A percentile compares a stretch with the other conserved stretches of the same genome.
These are phyloP conservation scores for Helicoverpa zea DNA, from an alignment of 1,140 invertebrate species.

Conservation along the genomic window DNA sequence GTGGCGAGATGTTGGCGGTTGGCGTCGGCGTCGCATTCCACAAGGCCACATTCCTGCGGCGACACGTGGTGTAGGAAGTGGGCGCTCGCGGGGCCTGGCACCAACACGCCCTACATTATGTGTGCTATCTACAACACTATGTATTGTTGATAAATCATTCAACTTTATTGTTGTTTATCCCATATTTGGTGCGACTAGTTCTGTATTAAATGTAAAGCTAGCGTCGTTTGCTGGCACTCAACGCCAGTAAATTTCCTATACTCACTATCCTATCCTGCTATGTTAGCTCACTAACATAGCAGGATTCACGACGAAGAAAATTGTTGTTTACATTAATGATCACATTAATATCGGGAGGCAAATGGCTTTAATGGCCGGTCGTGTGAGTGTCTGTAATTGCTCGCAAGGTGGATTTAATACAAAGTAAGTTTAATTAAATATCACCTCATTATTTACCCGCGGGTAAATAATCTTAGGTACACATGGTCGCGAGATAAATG, in stretches of 20 bases:
- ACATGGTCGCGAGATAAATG: conserved; percentile 26
- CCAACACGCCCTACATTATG: conserved; percentile 38
- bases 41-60: conserved; percentile 50
- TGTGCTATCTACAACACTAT: conserved; percentile 7
- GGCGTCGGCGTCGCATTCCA: conserved; percentile 52
- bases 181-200: conserved; percentile 34
- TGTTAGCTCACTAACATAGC: conserved; percentile 17
- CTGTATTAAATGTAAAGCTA: conserved; percentile 3
- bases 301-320: conserved; percentile 36
- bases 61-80: conserved; percentile 61
- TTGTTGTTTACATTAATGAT: conserved; percentile 44
- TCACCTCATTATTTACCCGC: conserved; percentile 32
- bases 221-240: conserved; percentile 3
- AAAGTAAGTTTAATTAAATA: conserved; percentile 41
- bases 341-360: conserved; percentile 39
- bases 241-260: conserved; percentile 29
- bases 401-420: conserved; percentile 36
- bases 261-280: no score
- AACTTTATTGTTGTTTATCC: conserved; percentile 48
- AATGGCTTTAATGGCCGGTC: conserved; percentile 25
- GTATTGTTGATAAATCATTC: conserved; percentile 46
- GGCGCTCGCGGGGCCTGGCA: conserved; percentile 49
- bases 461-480: conserved; percentile 12
- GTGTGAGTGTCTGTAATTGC: conserved; percentile 25
- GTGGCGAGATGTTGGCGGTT: conserved; percentile 30